Evolutionary conservation across 2,888 invertebrate genomes (phyloP).

Genomic region (Palloptera scutellata): DNA sequence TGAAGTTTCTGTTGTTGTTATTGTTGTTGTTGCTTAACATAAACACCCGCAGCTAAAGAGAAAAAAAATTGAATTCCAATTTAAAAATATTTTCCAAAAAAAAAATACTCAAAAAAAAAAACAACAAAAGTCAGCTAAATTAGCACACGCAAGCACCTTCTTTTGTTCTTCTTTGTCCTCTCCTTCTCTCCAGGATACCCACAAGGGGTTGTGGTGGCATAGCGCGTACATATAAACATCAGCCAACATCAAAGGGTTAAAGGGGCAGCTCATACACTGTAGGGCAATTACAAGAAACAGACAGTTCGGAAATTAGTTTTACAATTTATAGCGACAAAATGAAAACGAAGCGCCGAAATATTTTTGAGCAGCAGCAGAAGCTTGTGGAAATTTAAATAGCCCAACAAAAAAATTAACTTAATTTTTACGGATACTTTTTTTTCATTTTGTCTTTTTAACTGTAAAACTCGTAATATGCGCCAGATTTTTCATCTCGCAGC

Average conservation of each 20-base stretch:
- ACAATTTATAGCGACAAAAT: conserved; percentile 53
- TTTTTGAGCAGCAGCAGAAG: not conserved
- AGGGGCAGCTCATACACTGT: conserved; percentile 16
- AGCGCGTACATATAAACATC: not conserved
- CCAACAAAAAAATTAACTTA: conserved; percentile 13
- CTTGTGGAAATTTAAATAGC: not conserved
- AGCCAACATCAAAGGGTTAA: conserved; percentile 39
- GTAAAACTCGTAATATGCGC: not conserved
- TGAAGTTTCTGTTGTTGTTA: conserved; percentile 5
- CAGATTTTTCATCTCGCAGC: conserved; percentile 14
- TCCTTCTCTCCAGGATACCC: conserved; percentile 18
- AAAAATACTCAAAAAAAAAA: conserved; percentile 18
- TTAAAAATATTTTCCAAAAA: conserved; percentile 24
- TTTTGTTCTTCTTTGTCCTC: conserved; percentile 30
- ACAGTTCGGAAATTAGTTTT: conserved; percentile 54
- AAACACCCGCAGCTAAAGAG: conserved; percentile 23
- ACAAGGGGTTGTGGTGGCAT: conserved; percentile 34
- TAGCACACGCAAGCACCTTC: conserved; percentile 38
- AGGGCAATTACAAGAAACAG: conserved; percentile 28
- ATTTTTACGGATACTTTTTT: conserved; percentile 11
- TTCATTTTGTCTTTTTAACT: not conserved
- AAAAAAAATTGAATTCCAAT: conserved; percentile 30
- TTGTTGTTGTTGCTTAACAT: too few relatives aligned
- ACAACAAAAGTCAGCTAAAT: conserved; percentile 33
- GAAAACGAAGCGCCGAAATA: conserved; percentile 19